Evolutionary conservation across 2,888 invertebrate genomes (phyloP).

Genomic region (Hydriomena furcata): DNA sequence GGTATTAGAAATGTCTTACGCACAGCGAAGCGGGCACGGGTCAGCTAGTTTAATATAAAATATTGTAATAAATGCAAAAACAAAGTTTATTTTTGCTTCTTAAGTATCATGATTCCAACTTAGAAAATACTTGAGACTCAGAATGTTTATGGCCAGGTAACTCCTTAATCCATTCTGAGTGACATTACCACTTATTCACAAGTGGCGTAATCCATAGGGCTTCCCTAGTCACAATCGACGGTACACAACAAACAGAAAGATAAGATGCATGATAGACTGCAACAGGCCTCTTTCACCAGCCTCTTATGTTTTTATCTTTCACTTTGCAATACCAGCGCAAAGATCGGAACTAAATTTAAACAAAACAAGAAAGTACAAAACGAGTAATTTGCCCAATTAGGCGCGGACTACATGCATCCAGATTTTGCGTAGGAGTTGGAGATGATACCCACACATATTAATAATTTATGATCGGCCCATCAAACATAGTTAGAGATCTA

Average conservation of each 20-base stretch:
- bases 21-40: too few relatives aligned
- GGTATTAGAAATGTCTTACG: too few relatives aligned
- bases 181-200: not conserved
- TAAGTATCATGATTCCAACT: too few relatives aligned
- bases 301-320: conserved; percentile 17
- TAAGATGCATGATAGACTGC: conserved; percentile 14
- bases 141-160: too few relatives aligned
- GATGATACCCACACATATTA: conserved; percentile 6
- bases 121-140: too few relatives aligned
- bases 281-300: conserved; percentile 7
- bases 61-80: too few relatives aligned
- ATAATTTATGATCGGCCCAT: not conserved
- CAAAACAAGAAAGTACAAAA: conserved; percentile 16
- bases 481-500: not conserved
- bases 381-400: conserved; percentile 15
- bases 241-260: conserved; percentile 11
- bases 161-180: too few relatives aligned
- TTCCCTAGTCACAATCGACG: not conserved
- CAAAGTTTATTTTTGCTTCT: too few relatives aligned
- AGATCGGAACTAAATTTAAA: conserved; percentile 16
- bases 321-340: conserved; percentile 9
- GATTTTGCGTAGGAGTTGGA: not conserved
- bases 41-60: too few relatives aligned
- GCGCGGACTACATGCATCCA: conserved; percentile 11
- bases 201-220: not conserved